These are phyloP conservation scores for Gobius niger DNA, from an alignment of 2,113 vertebrate species.

Conservation along the genomic window DNA sequence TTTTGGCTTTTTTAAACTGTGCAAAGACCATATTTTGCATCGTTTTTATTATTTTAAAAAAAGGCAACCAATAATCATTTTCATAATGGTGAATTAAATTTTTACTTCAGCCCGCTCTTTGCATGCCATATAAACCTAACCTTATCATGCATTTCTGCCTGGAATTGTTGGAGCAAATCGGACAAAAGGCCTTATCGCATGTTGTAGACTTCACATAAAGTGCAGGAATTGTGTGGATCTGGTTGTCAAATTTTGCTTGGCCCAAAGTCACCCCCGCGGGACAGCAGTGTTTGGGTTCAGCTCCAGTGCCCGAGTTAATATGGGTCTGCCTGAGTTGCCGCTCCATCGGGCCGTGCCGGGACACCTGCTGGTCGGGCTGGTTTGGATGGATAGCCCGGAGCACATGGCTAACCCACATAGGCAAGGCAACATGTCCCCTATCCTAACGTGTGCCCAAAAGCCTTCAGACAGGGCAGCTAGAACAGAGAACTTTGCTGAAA, in stretches of 20 bases:
- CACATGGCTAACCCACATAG: constrained; percentile 68
- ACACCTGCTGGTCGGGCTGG: constrained; percentile 70
- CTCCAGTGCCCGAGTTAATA: constrained; percentile 68
- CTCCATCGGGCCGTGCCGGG: constrained; percentile 48
- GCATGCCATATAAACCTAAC: constrained; percentile 46
- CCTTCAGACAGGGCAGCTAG: constrained; percentile 6
- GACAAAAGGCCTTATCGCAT: constrained; percentile 39
- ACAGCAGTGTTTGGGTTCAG: constrained; percentile 59
- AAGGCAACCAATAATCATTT: too few relatives aligned
- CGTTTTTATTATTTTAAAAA: too few relatives aligned
- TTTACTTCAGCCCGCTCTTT: too few relatives aligned
- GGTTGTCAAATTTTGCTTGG: constrained; percentile 49
- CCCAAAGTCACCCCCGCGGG: constrained; percentile 43
- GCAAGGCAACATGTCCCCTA: constrained; percentile 51
- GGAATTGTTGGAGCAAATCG: constrained; percentile 58
- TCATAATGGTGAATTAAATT: too few relatives aligned
- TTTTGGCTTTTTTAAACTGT: too few relatives aligned
- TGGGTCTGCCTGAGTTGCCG: constrained; percentile 55
- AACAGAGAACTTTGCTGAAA: constrained; percentile 13
- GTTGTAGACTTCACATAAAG: constrained; percentile 19
- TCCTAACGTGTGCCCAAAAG: constrained; percentile 33
- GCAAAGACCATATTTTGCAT: too few relatives aligned
- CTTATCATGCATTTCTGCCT: constrained; percentile 49
- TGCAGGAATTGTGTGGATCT: constrained; percentile 39
- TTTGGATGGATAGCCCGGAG: constrained; percentile 58